Conservation (phyloP, 2,113 vertebrate species). For the Plotosus lineatus region DNA sequence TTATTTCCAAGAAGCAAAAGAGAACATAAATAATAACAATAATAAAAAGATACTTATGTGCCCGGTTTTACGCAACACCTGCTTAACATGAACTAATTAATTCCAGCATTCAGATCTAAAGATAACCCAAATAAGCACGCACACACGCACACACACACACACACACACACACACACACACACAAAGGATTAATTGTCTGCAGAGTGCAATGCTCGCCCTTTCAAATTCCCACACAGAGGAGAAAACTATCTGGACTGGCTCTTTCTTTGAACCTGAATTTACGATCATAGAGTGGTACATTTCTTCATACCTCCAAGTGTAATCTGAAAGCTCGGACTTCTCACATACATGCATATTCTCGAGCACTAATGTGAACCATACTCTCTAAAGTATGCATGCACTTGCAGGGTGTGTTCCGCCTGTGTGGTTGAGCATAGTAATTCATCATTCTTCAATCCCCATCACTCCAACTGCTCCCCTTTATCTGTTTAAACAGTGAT, state of each 20-base stretch:
- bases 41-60: too few species aligned
- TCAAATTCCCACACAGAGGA: constrained; percentile 61
- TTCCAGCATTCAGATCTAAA: constrained; percentile 11
- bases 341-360: background rate
- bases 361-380: background rate
- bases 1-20: too few species aligned
- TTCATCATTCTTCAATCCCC: constrained; percentile 9
- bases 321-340: background rate
- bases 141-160: constrained; percentile 59
- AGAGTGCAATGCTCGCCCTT: constrained; percentile 53
- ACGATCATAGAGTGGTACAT: background rate
- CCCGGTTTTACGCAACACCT: too few species aligned
- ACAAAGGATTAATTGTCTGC: constrained; percentile 67
- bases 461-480: background rate
- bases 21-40: too few species aligned
- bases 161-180: constrained; percentile 44
- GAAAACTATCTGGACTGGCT: constrained; percentile 44
- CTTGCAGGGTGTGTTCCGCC: constrained; percentile 38
- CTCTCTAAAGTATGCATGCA: constrained; percentile 13
- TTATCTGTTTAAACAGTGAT: constrained; percentile 40
- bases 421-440: constrained; percentile 48
- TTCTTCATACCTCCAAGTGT: background rate
- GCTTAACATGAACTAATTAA: constrained; percentile 15
- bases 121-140: constrained; percentile 33
- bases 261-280: constrained; percentile 29